Evolutionary conservation across 2,797 vertebrate species (phyloP).

Genomic region (Sciurus vulgaris): DNA sequence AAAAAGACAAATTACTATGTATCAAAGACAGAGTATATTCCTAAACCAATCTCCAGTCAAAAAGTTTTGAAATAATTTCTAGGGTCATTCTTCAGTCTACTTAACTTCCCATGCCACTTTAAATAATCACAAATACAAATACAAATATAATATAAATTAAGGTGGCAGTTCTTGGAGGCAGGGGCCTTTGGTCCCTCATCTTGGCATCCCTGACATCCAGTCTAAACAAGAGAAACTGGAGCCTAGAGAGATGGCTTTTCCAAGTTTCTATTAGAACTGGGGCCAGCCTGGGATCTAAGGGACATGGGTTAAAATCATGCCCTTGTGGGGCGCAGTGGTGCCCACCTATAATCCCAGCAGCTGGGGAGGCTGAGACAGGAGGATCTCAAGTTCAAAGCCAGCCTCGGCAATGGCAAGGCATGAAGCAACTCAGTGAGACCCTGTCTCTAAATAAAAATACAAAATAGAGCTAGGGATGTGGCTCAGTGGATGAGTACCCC

Average conservation of each 20-base stretch:
- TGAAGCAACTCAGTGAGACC: too few species aligned
- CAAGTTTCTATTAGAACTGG: background rate
- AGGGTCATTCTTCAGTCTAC: background rate
- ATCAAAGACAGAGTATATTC: background rate
- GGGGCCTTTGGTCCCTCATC: background rate
- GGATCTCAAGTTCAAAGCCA: too few species aligned
- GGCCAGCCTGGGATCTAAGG: background rate
- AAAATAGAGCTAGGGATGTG: too few species aligned
- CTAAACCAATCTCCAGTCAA: background rate
- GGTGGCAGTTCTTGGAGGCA: background rate
- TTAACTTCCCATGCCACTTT: background rate
- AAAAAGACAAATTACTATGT: background rate
- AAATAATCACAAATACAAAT: background rate
- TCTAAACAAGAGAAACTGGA: background rate
- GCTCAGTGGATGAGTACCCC: too few species aligned
- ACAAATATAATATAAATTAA: background rate
- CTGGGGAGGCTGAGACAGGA: too few species aligned
- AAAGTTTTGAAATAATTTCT: background rate
- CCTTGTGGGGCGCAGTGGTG: background rate
- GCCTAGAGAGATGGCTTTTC: background rate
- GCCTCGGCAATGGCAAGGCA: too few species aligned
- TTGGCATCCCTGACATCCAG: background rate
- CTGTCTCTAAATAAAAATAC: too few species aligned
- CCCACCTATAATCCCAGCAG: too few species aligned
- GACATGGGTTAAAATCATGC: background rate